These are phyloP conservation scores for Lerema accius DNA, from an alignment of 1,140 invertebrate genomes.

Conservation along the genomic window DNA sequence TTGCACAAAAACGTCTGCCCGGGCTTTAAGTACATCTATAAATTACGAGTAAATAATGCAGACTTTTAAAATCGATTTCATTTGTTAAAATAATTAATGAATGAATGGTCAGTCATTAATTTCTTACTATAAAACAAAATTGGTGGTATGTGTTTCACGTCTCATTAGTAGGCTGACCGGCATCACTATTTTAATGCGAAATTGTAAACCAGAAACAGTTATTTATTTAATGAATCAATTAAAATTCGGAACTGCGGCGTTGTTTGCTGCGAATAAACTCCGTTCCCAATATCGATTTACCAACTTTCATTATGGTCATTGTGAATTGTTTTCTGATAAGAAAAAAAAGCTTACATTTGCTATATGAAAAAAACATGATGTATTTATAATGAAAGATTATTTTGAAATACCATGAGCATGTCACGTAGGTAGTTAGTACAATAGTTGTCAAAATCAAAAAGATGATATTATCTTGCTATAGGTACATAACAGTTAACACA, in stretches of 20 bases:
- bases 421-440: no score
- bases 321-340: neutral
- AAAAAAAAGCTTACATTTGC: no score
- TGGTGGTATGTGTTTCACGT: constrained; percentile 4
- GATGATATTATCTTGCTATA: no score
- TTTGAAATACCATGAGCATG: no score
- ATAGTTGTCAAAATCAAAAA: no score
- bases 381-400: no score
- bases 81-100: neutral
- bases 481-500: no score
- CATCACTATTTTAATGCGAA: neutral
- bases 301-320: neutral
- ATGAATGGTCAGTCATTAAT: constrained; percentile 15
- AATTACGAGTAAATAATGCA: no score
- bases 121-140: constrained; percentile 6
- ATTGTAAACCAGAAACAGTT: constrained; percentile 21
- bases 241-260: constrained; percentile 11
- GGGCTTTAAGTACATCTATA: no score
- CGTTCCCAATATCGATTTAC: constrained; percentile 13
- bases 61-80: no score
- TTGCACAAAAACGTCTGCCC: no score
- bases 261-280: constrained; percentile 16
- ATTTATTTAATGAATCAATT: constrained; percentile 31
- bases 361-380: no score
- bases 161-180: constrained; percentile 9